Evolutionary conservation across 2,888 invertebrate species (phyloP), one percentile per base, ranked within the genome.

Genomic region (Cryptops parisi): DNA sequence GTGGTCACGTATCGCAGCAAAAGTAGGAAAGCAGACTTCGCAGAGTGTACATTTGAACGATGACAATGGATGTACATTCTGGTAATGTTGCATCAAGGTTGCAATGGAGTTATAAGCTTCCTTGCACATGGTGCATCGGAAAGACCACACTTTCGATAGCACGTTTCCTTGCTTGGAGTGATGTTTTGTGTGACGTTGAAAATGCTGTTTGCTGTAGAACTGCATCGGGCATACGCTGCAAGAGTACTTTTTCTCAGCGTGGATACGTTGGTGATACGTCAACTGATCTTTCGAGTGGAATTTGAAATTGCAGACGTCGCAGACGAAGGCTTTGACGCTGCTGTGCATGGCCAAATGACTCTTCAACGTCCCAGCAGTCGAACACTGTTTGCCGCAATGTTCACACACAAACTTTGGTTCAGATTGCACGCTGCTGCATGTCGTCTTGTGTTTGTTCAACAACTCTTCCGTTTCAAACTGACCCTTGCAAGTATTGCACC

Each of bases 221-320:
- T 33, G 38, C 6, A 17, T 40, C 15, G 49, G 39, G n/a, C 49
- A 49, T 15, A 39, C 12, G 3, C 40, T 21, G 23, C 49, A 49
- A 6, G 40, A 6, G 15, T 24, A 38, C 23, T 40, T 38, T 15
- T 49, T 49, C 22, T 22, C 49, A 6, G 22, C 40, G 23, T 49
- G 49, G 15, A 49, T 49, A 17, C 25, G 49, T 40, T 21, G 22
- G 17, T 49, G 49, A 1, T 22, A 19, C 5, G 24, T 22, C 2
- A 49, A 40, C 39, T 40, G 24, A 9, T 38, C 49, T 23, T 49
- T 27, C 1, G 39, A 39, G 12, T 22, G 25, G 49, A 49, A 49
- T 40, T 40, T 49, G 4, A 33, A 22, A 5, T 9, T 12, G 22
- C 49, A 49, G 15, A 40, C 19, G 22, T 25, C 38, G 40, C 49